Conservation (phyloP, 1,140 invertebrate genomes). For the Caenorhabditis inopinata region DNA sequence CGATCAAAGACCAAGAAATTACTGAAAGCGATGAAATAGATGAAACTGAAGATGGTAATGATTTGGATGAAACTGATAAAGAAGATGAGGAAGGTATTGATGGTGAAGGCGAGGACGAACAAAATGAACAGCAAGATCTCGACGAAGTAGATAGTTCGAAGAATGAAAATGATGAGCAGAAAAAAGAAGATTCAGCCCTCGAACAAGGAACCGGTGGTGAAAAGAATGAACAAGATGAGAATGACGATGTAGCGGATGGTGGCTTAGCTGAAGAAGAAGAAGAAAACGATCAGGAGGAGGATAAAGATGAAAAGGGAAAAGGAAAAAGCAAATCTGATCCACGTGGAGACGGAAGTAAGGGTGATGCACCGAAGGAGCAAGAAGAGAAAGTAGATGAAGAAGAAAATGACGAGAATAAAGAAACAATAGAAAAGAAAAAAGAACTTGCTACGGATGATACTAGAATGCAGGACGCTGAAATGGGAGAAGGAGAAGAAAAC, state of each 20-base stretch:
- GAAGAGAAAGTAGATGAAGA: constrained; percentile 50
- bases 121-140: constrained; percentile 21
- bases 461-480: not conserved
- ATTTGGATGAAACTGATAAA: constrained; percentile 46
- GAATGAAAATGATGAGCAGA: not conserved
- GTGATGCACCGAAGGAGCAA: not conserved
- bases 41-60: constrained; percentile 56
- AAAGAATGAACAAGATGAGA: not conserved
- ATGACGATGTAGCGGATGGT: not conserved
- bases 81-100: constrained; percentile 39
- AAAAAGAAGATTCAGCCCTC: constrained; percentile 1
- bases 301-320: constrained; percentile 21
- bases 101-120: constrained; percentile 39
- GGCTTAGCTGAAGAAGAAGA: constrained; percentile 3
- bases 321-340: not conserved
- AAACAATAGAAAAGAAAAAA: not conserved
- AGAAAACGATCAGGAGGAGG: not conserved
- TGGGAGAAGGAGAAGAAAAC: constrained; percentile 1
- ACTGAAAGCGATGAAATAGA: constrained; percentile 48
- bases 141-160: not conserved
- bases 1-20: constrained; percentile 16
- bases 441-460: not conserved
- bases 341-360: not conserved
- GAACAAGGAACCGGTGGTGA: constrained; percentile 4
- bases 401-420: constrained; percentile 47